Percentiles rank a stretch among this genome's conserved stretches.
Evolutionary conservation across 2,113 vertebrate species (phyloP).

Genomic region (Smithornis capensis): DNA sequence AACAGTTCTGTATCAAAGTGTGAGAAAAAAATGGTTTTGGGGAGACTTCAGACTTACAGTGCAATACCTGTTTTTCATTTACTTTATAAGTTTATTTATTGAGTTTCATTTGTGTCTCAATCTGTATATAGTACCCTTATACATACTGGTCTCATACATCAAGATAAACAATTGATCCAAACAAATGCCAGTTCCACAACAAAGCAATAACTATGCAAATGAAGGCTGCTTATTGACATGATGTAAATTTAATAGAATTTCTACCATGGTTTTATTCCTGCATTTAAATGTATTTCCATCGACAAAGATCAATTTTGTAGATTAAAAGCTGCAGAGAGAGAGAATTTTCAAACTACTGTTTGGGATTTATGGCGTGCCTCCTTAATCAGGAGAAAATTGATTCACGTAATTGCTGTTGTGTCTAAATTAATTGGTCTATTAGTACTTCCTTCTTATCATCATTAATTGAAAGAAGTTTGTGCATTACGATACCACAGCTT

Average conservation of each 20-base stretch:
- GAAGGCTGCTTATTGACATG: not conserved
- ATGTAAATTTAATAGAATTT: not conserved
- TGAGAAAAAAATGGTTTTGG: not conserved
- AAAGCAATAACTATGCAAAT: not conserved
- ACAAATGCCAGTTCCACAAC: not conserved
- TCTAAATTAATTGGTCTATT: not conserved
- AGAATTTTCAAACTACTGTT: not conserved
- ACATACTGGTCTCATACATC: rapidly evolving
- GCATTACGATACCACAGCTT: not conserved
- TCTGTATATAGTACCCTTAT: not conserved
- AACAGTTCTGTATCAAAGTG: not conserved
- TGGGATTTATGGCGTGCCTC: not conserved
- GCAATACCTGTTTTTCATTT: not conserved
- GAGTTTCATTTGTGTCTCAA: not conserved
- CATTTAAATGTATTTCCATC: not conserved
- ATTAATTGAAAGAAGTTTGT: not conserved
- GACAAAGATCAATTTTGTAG: not conserved
- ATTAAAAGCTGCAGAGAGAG: not conserved
- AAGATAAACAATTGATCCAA: not conserved
- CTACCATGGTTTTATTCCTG: not conserved
- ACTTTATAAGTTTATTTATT: not conserved
- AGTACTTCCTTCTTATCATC: not conserved
- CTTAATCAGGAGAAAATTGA: not conserved
- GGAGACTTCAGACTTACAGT: not conserved
- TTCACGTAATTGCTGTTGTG: not conserved